A percentile compares a stretch with the other conserved stretches of the same genome.
Evolutionary conservation across 2,888 invertebrate genomes (phyloP).

Genomic region (Luperina nickerlii): DNA sequence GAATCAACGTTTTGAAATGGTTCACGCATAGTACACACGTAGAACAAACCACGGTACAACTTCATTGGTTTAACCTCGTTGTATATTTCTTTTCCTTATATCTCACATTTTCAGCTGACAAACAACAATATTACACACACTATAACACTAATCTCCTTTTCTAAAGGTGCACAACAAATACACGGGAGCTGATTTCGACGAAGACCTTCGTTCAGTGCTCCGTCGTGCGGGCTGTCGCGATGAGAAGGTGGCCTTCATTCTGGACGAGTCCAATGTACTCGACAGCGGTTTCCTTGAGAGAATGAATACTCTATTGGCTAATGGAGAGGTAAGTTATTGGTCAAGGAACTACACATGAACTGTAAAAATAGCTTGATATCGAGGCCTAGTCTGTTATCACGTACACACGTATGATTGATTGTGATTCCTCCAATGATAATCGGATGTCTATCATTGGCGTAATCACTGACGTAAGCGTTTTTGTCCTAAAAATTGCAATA

Average conservation of each 20-base stretch:
- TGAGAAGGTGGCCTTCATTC: conserved; percentile 99
- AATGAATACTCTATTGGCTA: conserved; percentile 99
- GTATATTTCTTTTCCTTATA: too few relatives aligned
- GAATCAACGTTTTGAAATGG: too few relatives aligned
- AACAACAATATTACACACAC: not conserved
- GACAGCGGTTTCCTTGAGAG: conserved; percentile 99
- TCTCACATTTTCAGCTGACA: too few relatives aligned
- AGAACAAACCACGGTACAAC: not conserved
- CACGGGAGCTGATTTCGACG: conserved; percentile 99
- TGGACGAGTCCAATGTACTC: conserved; percentile 99
- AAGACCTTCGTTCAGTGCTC: conserved; percentile 97
- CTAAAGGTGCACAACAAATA: conserved; percentile 98
- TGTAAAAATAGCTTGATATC: not conserved
- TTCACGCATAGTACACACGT: not conserved
- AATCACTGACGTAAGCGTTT: not conserved
- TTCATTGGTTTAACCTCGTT: not conserved
- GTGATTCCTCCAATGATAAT: too few relatives aligned
- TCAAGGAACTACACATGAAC: not conserved
- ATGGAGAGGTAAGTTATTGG: conserved; percentile 95
- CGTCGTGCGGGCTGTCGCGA: conserved; percentile 97
- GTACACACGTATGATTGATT: too few relatives aligned
- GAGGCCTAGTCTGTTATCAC: not conserved
- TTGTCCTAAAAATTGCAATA: too few relatives aligned
- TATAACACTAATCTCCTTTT: not conserved
- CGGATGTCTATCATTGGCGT: not conserved